phyloP scores from a whole-genome alignment of 2,113 vertebrate species.

The Tragelaphus strepsiceros region DNA sequence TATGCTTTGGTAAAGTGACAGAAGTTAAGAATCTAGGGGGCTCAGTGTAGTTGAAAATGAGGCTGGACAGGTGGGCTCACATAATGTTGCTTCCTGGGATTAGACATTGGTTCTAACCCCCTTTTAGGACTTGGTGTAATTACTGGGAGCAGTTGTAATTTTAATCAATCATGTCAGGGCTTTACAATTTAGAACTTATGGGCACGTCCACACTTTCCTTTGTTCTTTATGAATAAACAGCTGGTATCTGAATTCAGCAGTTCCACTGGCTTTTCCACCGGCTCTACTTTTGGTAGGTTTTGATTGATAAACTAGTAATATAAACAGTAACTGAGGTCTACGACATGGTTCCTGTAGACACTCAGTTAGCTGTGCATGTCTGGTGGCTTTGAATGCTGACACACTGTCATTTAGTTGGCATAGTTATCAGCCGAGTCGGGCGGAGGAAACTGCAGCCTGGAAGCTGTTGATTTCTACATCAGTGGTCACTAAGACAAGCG shows the following conservation, averaged over 20 bases:
- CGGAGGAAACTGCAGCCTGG: slow-evolving; percentile 24
- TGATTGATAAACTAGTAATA: slow-evolving; percentile 64
- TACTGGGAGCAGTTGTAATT: not conserved
- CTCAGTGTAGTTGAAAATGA: not conserved
- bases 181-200: not conserved
- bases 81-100: not conserved
- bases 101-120: not conserved
- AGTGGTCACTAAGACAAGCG: slow-evolving; percentile 47
- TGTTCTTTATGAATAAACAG: not conserved
- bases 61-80: not conserved
- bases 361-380: slow-evolving; percentile 46
- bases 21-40: not conserved
- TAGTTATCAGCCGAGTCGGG: slow-evolving; percentile 49
- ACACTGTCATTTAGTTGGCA: slow-evolving; percentile 62
- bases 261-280: not conserved
- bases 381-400: slow-evolving; percentile 57
- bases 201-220: not conserved
- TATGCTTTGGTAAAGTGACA: not conserved
- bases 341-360: not conserved
- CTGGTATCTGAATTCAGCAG: not conserved
- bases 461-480: slow-evolving; percentile 66
- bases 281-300: slow-evolving; percentile 15
- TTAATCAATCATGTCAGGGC: not conserved
- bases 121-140: not conserved
- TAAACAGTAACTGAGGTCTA: slow-evolving; percentile 55